phyloP scores from a whole-genome alignment of 2,888 invertebrate genomes.

The Drosophila paramelanica region DNA sequence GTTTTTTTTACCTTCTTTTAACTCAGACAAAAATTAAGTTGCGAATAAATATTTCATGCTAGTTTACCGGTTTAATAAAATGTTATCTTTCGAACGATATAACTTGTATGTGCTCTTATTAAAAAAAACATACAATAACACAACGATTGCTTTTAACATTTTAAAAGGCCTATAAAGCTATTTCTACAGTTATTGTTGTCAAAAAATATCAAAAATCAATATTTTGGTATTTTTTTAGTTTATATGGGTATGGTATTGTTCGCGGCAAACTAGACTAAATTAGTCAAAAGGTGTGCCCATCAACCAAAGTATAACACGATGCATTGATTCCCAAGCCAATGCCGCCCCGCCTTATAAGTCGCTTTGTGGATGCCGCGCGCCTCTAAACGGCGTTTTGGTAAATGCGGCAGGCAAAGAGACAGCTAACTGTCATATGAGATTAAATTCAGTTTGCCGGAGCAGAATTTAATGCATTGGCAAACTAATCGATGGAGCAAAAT shows the following conservation, averaged over 20 bases:
- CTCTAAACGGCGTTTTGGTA: slow-evolving; percentile 72
- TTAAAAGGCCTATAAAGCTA: no score
- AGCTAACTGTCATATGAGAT: slow-evolving; percentile 58
- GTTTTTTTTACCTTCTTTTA: background rate
- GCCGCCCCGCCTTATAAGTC: slow-evolving; percentile 28
- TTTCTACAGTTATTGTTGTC: slow-evolving; percentile 9
- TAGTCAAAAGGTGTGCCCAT: slow-evolving; percentile 65
- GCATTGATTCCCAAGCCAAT: slow-evolving; percentile 13
- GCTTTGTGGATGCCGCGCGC: slow-evolving; percentile 57
- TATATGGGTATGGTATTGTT: slow-evolving; percentile 65
- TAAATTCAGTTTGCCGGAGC: slow-evolving; percentile 69
- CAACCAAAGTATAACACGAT: slow-evolving; percentile 48
- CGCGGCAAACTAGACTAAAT: slow-evolving; percentile 51
- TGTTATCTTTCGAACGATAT: no score
- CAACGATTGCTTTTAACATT: no score
- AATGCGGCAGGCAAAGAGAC: slow-evolving; percentile 43
- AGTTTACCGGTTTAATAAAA: no score
- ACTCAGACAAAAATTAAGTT: no score
- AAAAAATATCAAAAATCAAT: slow-evolving; percentile 41
- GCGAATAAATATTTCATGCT: no score
- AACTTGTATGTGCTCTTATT: no score
- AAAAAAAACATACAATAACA: no score
- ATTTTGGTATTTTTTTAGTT: slow-evolving; percentile 46
- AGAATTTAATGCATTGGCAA: slow-evolving; percentile 50
- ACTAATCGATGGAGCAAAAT: slow-evolving; percentile 61